phyloP scores from a whole-genome alignment of 2,113 vertebrate genomes.

The Forbesichthys papilliferus region DNA sequence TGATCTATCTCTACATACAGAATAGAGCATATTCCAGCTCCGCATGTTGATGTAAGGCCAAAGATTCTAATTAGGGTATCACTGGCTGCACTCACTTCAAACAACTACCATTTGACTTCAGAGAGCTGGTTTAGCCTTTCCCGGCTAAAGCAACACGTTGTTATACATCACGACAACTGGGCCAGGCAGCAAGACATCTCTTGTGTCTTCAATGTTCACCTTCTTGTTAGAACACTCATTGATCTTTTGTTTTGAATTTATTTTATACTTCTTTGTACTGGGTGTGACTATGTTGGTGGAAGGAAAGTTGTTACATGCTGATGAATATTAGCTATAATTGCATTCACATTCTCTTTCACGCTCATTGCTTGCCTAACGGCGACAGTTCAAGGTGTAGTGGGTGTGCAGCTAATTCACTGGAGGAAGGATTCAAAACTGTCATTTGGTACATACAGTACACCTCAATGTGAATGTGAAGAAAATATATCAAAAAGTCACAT shows the following conservation, averaged over 20 bases:
- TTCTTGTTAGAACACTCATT: conserved; percentile 12
- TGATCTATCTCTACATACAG: conserved; percentile 35
- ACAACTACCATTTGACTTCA: conserved; percentile 11
- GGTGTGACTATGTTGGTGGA: neutral
- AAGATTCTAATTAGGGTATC: conserved; percentile 42
- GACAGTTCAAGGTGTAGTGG: neutral
- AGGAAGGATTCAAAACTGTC: conserved; percentile 9
- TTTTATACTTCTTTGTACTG: neutral
- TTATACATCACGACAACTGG: conserved; percentile 5
- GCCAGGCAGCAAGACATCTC: neutral
- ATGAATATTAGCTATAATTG: neutral
- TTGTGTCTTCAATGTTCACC: conserved; percentile 1
- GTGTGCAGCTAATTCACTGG: conserved; percentile 13
- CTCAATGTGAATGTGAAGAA: neutral
- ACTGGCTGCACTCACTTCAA: conserved; percentile 18
- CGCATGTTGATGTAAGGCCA: conserved; percentile 51
- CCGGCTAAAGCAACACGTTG: neutral
- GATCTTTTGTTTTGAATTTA: neutral
- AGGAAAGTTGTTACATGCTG: neutral
- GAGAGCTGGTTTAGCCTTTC: conserved; percentile 1
- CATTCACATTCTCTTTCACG: neutral
- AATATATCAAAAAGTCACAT: too few species aligned
- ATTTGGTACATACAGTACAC: neutral
- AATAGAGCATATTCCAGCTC: conserved; percentile 34
- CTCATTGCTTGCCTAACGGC: conserved; percentile 6